phyloP scores from a whole-genome alignment of 1,140 invertebrate species.

The Philotrypesis tridentata region DNA sequence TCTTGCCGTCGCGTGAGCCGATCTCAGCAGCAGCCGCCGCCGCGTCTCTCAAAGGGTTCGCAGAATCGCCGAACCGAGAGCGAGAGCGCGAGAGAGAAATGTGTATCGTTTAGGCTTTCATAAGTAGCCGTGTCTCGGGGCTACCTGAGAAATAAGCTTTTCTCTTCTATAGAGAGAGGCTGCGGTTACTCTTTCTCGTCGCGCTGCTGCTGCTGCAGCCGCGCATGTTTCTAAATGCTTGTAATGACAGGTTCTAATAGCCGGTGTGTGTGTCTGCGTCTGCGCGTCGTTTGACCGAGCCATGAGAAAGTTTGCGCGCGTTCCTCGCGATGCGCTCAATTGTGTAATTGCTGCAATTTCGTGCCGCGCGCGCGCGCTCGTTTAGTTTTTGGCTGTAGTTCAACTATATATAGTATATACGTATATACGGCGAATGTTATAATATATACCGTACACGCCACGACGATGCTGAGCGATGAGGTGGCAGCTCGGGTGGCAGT shows the following conservation, averaged over 20 bases:
- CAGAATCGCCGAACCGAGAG: constrained; percentile 5
- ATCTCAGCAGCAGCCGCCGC: too few relatives aligned
- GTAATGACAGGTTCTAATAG: constrained; percentile 35
- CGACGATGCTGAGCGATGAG: not conserved
- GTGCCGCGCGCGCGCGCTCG: not conserved
- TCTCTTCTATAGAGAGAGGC: not conserved
- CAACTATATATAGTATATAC: too few relatives aligned
- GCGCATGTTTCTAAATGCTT: not conserved
- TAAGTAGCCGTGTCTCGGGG: constrained; percentile 5
- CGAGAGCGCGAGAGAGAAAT: not conserved
- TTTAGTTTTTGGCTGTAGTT: not conserved
- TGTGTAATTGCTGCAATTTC: constrained; percentile 37
- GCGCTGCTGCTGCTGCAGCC: not conserved
- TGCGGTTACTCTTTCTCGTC: not conserved
- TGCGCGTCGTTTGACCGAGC: not conserved
- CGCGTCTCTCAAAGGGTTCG: constrained; percentile 4
- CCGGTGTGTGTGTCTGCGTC: not conserved
- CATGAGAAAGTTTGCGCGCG: constrained; percentile 21
- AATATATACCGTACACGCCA: not conserved
- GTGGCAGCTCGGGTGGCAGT: too few relatives aligned
- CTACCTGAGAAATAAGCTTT: constrained; percentile 7
- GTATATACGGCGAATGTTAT: not conserved
- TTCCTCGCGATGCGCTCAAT: not conserved
- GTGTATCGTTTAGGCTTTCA: not conserved
- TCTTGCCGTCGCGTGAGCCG: not conserved